These are phyloP conservation scores for Lacerta bilineata DNA, from an alignment of 2,797 vertebrate genomes.

Conservation along the genomic window DNA sequence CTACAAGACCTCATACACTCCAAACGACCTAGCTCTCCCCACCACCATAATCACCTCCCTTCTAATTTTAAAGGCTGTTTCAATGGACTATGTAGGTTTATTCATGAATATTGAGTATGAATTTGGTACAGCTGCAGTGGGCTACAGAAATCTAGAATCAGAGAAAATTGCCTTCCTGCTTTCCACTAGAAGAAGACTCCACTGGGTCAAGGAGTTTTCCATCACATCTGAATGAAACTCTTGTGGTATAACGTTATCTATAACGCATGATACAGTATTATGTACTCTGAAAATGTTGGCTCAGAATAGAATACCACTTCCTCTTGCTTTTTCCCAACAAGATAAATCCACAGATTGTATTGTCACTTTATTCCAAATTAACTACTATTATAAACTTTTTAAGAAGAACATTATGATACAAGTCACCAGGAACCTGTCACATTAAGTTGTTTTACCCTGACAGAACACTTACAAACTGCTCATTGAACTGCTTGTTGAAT, in stretches of 20 bases:
- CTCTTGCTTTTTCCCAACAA: background rate
- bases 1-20: background rate
- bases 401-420: slow-evolving; percentile 39
- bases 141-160: background rate
- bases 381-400: slow-evolving; percentile 18
- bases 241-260: slow-evolving; percentile 10
- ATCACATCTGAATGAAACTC: background rate
- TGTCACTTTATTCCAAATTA: slow-evolving; percentile 29
- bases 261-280: slow-evolving; percentile 24
- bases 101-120: background rate
- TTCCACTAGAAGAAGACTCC: background rate
- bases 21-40: background rate
- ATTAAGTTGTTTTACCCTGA: slow-evolving; percentile 46
- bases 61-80: background rate
- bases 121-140: too few species aligned
- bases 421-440: slow-evolving; percentile 34
- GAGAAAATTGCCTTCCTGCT: background rate
- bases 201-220: background rate
- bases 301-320: slow-evolving; percentile 12
- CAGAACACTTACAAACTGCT: slow-evolving; percentile 49
- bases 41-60: background rate
- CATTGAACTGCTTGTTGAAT: slow-evolving; percentile 35
- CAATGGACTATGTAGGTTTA: background rate
- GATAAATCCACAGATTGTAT: slow-evolving; percentile 8
- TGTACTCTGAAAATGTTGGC: background rate